Conservation (phyloP, 1,140 invertebrate genomes). For the Hetaerina americana region DNA sequence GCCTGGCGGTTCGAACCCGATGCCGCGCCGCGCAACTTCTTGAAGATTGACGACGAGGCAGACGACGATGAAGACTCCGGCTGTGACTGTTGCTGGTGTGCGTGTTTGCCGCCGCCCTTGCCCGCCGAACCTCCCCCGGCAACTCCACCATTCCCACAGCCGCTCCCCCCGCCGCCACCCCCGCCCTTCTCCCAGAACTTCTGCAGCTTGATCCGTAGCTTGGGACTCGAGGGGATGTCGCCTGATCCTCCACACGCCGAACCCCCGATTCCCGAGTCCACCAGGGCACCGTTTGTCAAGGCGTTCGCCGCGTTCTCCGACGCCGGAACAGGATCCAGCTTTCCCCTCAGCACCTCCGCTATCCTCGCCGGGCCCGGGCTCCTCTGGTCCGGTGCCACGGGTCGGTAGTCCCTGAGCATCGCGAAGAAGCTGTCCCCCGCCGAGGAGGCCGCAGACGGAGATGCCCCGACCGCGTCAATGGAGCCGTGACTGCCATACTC, state of each 20-base stretch:
- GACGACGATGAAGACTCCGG: background rate
- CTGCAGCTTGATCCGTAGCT: constrained; percentile 56
- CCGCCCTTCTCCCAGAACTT: constrained; percentile 47
- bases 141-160: constrained; percentile 21
- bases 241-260: background rate
- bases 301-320: constrained; percentile 26
- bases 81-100: background rate
- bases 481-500: constrained; percentile 51
- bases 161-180: constrained; percentile 16
- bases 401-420: constrained; percentile 63
- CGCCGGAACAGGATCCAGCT: constrained; percentile 20
- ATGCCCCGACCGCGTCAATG: constrained; percentile 44
- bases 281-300: constrained; percentile 17
- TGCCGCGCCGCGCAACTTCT: constrained; percentile 13
- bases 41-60: constrained; percentile 13
- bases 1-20: background rate
- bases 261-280: background rate
- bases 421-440: constrained; percentile 58
- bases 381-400: constrained; percentile 40
- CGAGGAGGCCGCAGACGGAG: constrained; percentile 19
- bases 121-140: constrained; percentile 14
- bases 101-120: constrained; percentile 17
- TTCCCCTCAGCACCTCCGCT: constrained; percentile 44
- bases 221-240: constrained; percentile 45
- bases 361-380: constrained; percentile 38